A percentile compares a stretch with the other conserved stretches of the same genome.
These are phyloP conservation scores for Temnothorax longispinosus DNA, from an alignment of 1,140 invertebrate species.

Conservation along the genomic window DNA sequence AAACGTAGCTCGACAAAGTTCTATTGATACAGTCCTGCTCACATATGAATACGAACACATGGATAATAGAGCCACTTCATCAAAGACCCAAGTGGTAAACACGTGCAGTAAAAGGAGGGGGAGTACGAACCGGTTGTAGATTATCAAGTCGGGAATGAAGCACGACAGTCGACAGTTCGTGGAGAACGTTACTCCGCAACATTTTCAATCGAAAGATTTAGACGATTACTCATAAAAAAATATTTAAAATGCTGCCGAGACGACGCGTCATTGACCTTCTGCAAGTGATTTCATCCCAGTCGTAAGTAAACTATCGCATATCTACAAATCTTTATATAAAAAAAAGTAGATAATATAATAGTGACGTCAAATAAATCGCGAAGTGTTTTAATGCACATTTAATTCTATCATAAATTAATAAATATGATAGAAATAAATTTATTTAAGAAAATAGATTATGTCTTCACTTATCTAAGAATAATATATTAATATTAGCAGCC, in stretches of 20 bases:
- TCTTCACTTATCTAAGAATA: not conserved
- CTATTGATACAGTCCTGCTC: slow-evolving; percentile 60
- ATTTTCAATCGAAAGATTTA: not conserved
- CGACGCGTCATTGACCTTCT: slow-evolving; percentile 83
- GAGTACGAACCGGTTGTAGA: not conserved
- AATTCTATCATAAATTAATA: not conserved
- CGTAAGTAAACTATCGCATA: slow-evolving; percentile 80
- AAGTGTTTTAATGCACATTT: not conserved
- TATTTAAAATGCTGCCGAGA: slow-evolving; percentile 81
- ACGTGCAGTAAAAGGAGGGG: slow-evolving; percentile 3
- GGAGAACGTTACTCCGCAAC: not conserved
- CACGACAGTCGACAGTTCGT: slow-evolving; percentile 2
- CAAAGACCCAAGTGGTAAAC: slow-evolving; percentile 12
- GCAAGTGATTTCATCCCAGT: slow-evolving; percentile 82
- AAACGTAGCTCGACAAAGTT: not conserved
- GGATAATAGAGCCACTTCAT: slow-evolving; percentile 5
- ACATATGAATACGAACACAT: not conserved
- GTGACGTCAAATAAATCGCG: not conserved
- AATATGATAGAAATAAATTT: not conserved
- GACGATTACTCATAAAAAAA: not conserved
- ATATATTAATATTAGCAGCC: not conserved
- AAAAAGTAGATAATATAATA: not conserved
- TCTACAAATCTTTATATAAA: not conserved
- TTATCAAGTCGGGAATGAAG: not conserved
- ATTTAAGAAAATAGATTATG: not conserved